Conservation (phyloP, 1,140 invertebrate species). For the Cotesia chilonis region DNA sequence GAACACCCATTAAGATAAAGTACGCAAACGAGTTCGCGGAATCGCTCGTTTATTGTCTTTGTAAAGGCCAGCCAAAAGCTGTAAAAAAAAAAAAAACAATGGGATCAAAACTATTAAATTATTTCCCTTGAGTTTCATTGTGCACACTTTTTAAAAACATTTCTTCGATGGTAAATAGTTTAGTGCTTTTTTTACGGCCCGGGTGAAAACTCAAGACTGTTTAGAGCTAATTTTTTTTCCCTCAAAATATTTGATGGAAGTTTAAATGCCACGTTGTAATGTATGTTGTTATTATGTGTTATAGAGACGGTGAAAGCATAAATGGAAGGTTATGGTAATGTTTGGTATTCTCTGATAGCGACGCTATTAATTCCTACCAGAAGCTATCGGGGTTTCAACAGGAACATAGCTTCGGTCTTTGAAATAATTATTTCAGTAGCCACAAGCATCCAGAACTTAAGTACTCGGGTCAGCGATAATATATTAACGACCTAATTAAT, state of each 20-base stretch:
- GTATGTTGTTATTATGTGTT: not conserved
- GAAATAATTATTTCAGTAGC: constrained; percentile 11
- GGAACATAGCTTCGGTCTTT: not conserved
- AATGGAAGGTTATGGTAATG: constrained; percentile 37
- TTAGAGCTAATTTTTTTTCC: too few relatives aligned
- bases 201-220: too few relatives aligned
- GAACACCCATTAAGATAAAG: constrained; percentile 13
- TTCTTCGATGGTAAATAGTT: too few relatives aligned
- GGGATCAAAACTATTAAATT: not conserved
- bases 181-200: too few relatives aligned
- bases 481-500: constrained; percentile 15
- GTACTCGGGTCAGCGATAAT: not conserved
- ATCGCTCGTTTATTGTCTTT: constrained; percentile 2
- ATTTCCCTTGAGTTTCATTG: not conserved
- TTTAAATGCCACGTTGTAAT: too few relatives aligned
- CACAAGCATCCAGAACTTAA: not conserved
- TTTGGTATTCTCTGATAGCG: constrained; percentile 19
- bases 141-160: not conserved
- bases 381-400: not conserved
- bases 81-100: constrained; percentile 1
- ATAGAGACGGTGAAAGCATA: constrained; percentile 24
- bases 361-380: constrained; percentile 4
- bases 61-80: not conserved
- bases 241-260: too few relatives aligned
- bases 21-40: constrained; percentile 9